Conservation (phyloP, 1,140 invertebrate species). For the Anoplophora glabripennis region DNA sequence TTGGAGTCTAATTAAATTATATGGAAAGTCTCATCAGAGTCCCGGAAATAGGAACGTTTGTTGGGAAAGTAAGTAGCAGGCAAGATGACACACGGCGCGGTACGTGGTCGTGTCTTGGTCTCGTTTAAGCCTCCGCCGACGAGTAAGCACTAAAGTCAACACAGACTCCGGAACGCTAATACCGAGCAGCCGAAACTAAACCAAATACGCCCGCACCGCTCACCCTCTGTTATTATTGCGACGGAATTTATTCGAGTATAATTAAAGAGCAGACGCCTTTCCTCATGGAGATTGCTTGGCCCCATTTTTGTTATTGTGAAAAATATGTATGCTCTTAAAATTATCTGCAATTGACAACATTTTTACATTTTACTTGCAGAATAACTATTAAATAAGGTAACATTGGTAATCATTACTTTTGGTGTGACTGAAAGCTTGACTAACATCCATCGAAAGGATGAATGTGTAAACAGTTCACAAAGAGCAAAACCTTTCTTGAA, state of each 20-base stretch:
- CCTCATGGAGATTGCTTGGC: no score
- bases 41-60: conserved; percentile 17
- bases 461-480: no score
- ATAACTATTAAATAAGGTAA: no score
- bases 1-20: conserved; percentile 22
- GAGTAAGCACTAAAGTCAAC: conserved; percentile 36
- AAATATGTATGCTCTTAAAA: no score
- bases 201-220: conserved; percentile 15
- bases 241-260: conserved; percentile 9
- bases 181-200: conserved; percentile 14
- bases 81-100: conserved; percentile 29
- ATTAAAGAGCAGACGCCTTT: background rate
- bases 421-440: no score
- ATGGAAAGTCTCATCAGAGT: conserved; percentile 18
- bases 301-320: no score
- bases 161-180: conserved; percentile 33
- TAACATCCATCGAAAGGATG: no score
- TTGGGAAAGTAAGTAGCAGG: conserved; percentile 21
- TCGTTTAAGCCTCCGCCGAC: conserved; percentile 31
- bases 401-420: no score
- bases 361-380: no score
- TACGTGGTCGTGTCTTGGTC: conserved; percentile 31
- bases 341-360: no score
- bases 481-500: no score
- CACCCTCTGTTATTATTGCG: conserved; percentile 12